Conservation (phyloP, 2,797 vertebrate species). For the Cygnus olor region DNA sequence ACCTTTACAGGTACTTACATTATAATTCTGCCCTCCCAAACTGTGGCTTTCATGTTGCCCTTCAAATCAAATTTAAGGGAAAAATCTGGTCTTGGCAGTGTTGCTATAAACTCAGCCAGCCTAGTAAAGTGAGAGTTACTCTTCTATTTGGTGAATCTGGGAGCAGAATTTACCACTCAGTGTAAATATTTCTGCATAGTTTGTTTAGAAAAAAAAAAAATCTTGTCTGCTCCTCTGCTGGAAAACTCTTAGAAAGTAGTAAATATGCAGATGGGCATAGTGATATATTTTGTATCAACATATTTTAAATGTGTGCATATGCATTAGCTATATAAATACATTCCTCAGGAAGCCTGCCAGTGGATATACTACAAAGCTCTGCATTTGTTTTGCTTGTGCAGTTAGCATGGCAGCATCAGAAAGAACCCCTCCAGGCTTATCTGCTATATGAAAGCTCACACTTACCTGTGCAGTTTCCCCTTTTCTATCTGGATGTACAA, state of each 20-base stretch:
- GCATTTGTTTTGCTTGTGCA: slow-evolving; percentile 14
- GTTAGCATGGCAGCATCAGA: neutral
- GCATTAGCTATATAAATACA: slow-evolving; percentile 70
- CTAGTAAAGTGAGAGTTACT: slow-evolving; percentile 51
- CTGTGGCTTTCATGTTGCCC: slow-evolving; percentile 5
- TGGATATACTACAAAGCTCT: slow-evolving; percentile 40
- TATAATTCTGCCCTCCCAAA: slow-evolving; percentile 11
- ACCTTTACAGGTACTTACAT: slow-evolving; percentile 15
- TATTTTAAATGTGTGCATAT: slow-evolving; percentile 68
- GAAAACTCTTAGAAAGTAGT: slow-evolving; percentile 55
- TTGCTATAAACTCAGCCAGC: slow-evolving; percentile 25
- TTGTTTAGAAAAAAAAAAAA: neutral
- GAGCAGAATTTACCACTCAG: slow-evolving; percentile 27
- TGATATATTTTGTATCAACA: slow-evolving; percentile 70
- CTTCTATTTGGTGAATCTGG: slow-evolving; percentile 54
- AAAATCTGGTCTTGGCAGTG: slow-evolving; percentile 25
- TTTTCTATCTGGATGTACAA: neutral
- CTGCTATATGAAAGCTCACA: neutral
- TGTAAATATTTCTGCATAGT: slow-evolving; percentile 67
- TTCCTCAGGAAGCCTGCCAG: slow-evolving; percentile 63
- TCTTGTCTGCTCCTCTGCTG: slow-evolving; percentile 49
- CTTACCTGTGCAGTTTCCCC: slow-evolving; percentile 18
- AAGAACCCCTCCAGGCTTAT: neutral
- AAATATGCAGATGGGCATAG: slow-evolving; percentile 69
- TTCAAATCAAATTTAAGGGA: slow-evolving; percentile 38